A percentile compares a stretch with the other conserved stretches of the same genome.
Conservation (phyloP, 2,888 invertebrate species). For the Microctonus aethiopoides region DNA sequence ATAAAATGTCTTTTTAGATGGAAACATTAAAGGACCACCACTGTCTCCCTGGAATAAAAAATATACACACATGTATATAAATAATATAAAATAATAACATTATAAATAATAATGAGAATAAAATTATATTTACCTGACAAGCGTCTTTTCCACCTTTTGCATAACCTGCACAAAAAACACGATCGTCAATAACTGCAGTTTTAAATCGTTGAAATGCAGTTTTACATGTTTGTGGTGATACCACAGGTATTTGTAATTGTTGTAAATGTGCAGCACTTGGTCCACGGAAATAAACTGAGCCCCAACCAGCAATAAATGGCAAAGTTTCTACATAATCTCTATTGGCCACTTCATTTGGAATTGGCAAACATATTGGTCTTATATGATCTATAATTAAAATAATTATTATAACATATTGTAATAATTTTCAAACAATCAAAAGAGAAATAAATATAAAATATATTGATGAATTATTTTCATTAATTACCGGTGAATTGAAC, state of each 20-base stretch:
- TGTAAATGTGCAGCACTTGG: slow-evolving; percentile 74
- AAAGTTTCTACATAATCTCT: slow-evolving; percentile 71
- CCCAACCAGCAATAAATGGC: slow-evolving; percentile 88
- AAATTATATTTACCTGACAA: slow-evolving; percentile 76
- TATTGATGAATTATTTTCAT: too few relatives aligned
- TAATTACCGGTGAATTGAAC: slow-evolving; percentile 72
- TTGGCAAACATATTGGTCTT: slow-evolving; percentile 82
- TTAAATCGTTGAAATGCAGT: slow-evolving; percentile 71
- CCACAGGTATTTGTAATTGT: slow-evolving; percentile 79
- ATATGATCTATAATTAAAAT: slow-evolving; percentile 54
- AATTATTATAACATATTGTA: background rate
- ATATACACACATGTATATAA: slow-evolving; percentile 4
- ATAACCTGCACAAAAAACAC: slow-evolving; percentile 79
- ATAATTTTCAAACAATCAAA: background rate
- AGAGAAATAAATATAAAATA: background rate
- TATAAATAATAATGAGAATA: background rate
- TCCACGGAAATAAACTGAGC: slow-evolving; percentile 77
- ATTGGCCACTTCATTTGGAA: slow-evolving; percentile 68
- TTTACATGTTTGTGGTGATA: slow-evolving; percentile 73
- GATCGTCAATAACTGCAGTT: slow-evolving; percentile 71
- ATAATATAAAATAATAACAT: background rate
- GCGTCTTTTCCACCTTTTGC: slow-evolving; percentile 76
- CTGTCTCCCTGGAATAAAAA: slow-evolving; percentile 73
- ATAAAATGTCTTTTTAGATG: slow-evolving; percentile 67
- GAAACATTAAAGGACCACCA: slow-evolving; percentile 82